Evolutionary conservation across 92 coral and sea anemone species (phyloP).

Genomic region (Heteractis magnifica): DNA sequence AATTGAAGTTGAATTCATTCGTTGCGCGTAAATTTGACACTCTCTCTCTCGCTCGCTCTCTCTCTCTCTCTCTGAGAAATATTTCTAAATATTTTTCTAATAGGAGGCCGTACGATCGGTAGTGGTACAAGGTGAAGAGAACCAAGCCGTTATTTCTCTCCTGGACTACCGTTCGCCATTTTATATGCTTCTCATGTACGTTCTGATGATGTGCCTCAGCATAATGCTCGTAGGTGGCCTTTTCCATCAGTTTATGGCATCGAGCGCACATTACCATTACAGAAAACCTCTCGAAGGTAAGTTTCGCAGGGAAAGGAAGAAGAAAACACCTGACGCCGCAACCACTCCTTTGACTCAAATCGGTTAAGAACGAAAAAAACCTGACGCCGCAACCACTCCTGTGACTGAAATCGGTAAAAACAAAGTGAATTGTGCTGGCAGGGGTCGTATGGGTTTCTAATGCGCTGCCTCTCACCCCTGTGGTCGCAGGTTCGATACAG

Average conservation of each 20-base stretch:
- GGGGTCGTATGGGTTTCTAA: too few species aligned
- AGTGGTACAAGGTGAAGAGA: not conserved
- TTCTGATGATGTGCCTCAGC: slow-evolving; percentile 7
- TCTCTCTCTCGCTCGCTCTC: not conserved
- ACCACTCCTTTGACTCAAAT: not conserved
- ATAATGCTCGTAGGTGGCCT: slow-evolving; percentile 13
- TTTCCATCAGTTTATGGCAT: slow-evolving; percentile 7
- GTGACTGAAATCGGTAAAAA: not conserved
- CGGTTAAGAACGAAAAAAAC: not conserved
- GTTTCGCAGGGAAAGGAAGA: too few species aligned
- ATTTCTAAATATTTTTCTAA: not conserved
- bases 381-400: not conserved
- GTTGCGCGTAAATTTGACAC: not conserved
- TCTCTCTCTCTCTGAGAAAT: not conserved
- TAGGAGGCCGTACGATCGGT: not conserved
- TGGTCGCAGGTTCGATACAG: too few species aligned
- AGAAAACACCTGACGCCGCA: not conserved
- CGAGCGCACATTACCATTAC: not conserved
- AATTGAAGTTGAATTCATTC: too few species aligned
- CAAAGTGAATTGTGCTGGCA: too few species aligned
- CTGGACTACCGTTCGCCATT: slow-evolving; percentile 4
- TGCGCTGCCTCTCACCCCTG: too few species aligned
- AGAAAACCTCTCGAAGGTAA: not conserved
- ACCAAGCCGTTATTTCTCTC: slow-evolving; percentile 13
- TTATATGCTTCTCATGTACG: slow-evolving; percentile 10